Evolutionary conservation across 1,140 invertebrate genomes (phyloP), one percentile per base, ranked within the genome.

Genomic region (Bactericera cockerelli): DNA sequence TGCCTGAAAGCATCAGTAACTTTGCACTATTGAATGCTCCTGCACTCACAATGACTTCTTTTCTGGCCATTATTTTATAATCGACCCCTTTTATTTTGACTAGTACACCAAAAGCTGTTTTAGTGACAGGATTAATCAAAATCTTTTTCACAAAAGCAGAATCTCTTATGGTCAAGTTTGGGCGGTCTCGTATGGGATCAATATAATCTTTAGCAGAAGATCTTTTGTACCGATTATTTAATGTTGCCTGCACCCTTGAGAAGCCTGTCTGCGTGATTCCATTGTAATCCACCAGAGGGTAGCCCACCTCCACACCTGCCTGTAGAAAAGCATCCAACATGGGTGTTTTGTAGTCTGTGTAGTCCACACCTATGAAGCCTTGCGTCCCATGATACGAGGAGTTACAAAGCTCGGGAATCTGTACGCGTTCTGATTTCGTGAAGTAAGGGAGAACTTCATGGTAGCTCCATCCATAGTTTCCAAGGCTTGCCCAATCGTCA

Each of bases 381-480:
- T 71, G 70, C 58, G 67, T 72, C n/a, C 76, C 76, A 62, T 81
- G 80, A 64, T 76, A 80, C 0, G 69, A 67, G 0, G 77, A 65
- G 26, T 75, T 68, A 57, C 72, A 69, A 0, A 75, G 67, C 13
- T 72, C 71, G 31, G 66, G 61, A 13, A 81, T 65, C 42, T 75
- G 71, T 2, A 81, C 80, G 13, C 70, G 68, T 67, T 82, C 80
- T 0, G 75, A 76, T 66, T 79, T 79, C 42, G 74, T 70, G 60
- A 78, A 87, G 66, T 84, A 87, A 0, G 80, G 81, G 4, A 86
- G 67, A 0, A 86, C 76, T 1, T 86, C 80, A 3, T 78, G 71
- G 66, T 86, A 92, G 21, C 62, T 42, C 76, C 80, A 82, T 36
- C 84, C 84, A 49, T n/a, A 14, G 59, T 67, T 66, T 8, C 69